Conservation (phyloP, 2,113 vertebrate genomes). For the Istiophorus platypterus region DNA sequence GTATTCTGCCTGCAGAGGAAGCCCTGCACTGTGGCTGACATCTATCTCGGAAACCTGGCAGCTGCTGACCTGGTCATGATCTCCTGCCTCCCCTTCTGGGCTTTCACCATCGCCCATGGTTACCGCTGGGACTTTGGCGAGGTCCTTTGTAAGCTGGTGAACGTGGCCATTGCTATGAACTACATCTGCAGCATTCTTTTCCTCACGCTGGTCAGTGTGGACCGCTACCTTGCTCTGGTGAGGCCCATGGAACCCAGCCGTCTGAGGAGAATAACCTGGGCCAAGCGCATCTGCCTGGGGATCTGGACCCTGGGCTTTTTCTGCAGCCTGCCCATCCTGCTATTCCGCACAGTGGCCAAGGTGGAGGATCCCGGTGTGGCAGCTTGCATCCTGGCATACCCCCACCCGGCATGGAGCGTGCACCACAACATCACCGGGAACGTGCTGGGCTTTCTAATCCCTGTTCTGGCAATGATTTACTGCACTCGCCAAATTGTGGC, state of each 20-base stretch:
- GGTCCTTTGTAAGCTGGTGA: conserved; percentile 75
- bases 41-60: conserved; percentile 82
- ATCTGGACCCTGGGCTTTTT: conserved; percentile 66
- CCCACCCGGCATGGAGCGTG: conserved; percentile 64
- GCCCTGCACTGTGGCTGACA: conserved; percentile 71
- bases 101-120: conserved; percentile 61
- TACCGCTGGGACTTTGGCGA: conserved; percentile 80
- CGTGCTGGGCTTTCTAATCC: conserved; percentile 75
- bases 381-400: conserved; percentile 78
- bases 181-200: conserved; percentile 77
- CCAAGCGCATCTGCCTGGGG: conserved; percentile 68
- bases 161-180: conserved; percentile 78
- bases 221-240: conserved; percentile 81
- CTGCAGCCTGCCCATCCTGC: conserved; percentile 56
- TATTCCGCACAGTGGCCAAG: conserved; percentile 47
- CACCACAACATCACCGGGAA: conserved; percentile 70
- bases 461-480: conserved; percentile 63
- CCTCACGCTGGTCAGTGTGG: conserved; percentile 78
- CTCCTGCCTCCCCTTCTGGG: conserved; percentile 79
- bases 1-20: conserved; percentile 77
- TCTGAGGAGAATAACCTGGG: conserved; percentile 64
- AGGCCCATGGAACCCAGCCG: conserved; percentile 66
- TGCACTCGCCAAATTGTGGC: conserved; percentile 74
- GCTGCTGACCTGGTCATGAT: conserved; percentile 78
- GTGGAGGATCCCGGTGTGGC: conserved; percentile 24